Evolutionary conservation across 2,113 vertebrate species (phyloP), one percentile per base, ranked within the genome.

Genomic region (Cairina moschata): DNA sequence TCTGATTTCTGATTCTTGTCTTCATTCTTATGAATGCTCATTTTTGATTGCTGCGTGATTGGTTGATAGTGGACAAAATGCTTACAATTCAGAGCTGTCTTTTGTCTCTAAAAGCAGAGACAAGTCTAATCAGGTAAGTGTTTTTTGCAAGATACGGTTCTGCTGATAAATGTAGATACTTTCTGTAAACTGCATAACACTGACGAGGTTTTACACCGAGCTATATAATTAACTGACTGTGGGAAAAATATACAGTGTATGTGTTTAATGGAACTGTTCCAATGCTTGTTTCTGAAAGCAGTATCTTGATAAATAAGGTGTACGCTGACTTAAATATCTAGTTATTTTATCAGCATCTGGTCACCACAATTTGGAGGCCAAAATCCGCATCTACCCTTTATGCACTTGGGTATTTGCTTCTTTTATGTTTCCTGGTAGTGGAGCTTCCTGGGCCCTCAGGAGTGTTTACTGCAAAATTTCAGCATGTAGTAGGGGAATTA

Each of bases 241-340:
- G 65, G 55, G 81, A 93, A 69, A 46, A 77, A 55, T 80, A 28
- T 74, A 52, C 62, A 69, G 28, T 32, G 46, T 63, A 50, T 94
- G 42, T 90, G 42, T 83, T 88, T 59, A 55, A 75, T 91, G 91
- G 92, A 86, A 89, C 74, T 59, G 22, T 66, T 94, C 74, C 79
- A 67, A 31, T 48, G 46, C 83, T 94, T 84, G 29, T 95, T 92
- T 85, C 74, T 86, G 44, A 67, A 84, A 83, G 78, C 55, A 83
- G 31, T 81, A 25, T 82, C 89, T 92, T 91, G 93, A 83, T 86
- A 84, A 95, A 91, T 83, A 90, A 95, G 68, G 85, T 81, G 86
- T 74, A n/a, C 69, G 34, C 60, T 44, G 83, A 80, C 63, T 88
- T 65, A 68, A 66, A 93, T 92, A 80, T 71, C 46, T 28, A 34